Evolutionary conservation across 2,888 invertebrate genomes (phyloP), one percentile per base, ranked within the genome.

Genomic region (Gastrophysa polygoni): DNA sequence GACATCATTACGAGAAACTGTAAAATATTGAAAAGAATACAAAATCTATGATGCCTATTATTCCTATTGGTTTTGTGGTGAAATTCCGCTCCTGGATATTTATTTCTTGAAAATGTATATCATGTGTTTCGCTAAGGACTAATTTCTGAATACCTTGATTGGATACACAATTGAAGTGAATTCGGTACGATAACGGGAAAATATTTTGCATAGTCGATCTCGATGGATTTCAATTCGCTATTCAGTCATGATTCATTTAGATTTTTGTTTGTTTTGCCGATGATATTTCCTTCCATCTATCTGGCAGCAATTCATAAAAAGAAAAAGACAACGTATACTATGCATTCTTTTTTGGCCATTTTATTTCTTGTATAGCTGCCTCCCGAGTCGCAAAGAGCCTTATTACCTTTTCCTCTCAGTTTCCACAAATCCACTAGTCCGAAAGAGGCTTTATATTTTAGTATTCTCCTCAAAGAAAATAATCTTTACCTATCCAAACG

Each of bases 321-420:
- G 43, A 55, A 60, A 55, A 60, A n/a, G 48, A 50, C 57, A 57
- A 61, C 62, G 57, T 11, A 32, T 65, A 60, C 65, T 62, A 62
- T 60, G 60, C 59, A 52, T 57, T 65, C 52, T 56, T 65, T 65
- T 60, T 63, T 61, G 52, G 60, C 52, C 57, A 43, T 60, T 66
- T 64, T 69, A 63, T 65, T 67, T 63, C 65, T 63, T 58, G 60
- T 49, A 61, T 55, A 51, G 51, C 11, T 51, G 64, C 57, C 64
- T 63, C n/a, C n/a, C n/a, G n/a, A n/a, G n/a, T n/a, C 64, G 59
- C 60, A 66, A 62, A 66, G 63, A 59, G 68, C 65, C 67, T 69
- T 69, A 68, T 69, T 69, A 68, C 68, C 63, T 69, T 68, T 62
- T 65, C 65, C 68, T 68, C 67, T 68, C 62, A 67, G 63, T 65